Evolutionary conservation across 2,888 invertebrate genomes (phyloP).

Genomic region (Masnerella sp.): DNA sequence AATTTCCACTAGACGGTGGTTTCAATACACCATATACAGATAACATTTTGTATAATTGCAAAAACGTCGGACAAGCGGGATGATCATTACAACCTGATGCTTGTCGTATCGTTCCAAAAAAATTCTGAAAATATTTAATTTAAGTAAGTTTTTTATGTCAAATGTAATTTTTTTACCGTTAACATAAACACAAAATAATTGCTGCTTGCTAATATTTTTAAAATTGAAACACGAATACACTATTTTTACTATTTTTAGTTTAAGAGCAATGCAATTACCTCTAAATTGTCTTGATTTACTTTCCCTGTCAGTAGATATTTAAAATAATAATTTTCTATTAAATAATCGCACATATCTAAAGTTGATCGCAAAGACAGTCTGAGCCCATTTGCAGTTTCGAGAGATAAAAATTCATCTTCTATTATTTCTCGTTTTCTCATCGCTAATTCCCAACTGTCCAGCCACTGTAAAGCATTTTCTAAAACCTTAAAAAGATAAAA

Average conservation of each 20-base stretch:
- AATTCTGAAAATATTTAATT: constrained; percentile 17
- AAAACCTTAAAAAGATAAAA: constrained; percentile 17
- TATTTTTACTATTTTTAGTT: too few relatives aligned
- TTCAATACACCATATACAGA: constrained; percentile 43
- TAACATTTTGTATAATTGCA: constrained; percentile 59
- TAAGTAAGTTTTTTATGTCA: not conserved
- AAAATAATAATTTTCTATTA: constrained; percentile 29
- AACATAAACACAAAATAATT: not conserved
- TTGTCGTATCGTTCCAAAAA: constrained; percentile 56
- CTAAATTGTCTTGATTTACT: constrained; percentile 60
- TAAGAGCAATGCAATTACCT: too few relatives aligned
- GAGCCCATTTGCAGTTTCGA: constrained; percentile 1
- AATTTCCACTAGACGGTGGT: constrained; percentile 57
- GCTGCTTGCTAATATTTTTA: not conserved
- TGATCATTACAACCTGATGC: constrained; percentile 52
- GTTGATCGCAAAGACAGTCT: constrained; percentile 23
- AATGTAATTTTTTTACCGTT: not conserved
- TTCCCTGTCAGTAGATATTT: constrained; percentile 52
- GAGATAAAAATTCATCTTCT: not conserved
- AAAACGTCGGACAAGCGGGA: constrained; percentile 50
- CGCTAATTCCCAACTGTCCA: constrained; percentile 16
- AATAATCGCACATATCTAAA: constrained; percentile 24
- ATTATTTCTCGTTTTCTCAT: not conserved
- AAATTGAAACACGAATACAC: not conserved
- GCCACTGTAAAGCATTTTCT: constrained; percentile 5